phyloP scores from a whole-genome alignment of 1,140 invertebrate species.

The Dendroctonus ponderosae region DNA sequence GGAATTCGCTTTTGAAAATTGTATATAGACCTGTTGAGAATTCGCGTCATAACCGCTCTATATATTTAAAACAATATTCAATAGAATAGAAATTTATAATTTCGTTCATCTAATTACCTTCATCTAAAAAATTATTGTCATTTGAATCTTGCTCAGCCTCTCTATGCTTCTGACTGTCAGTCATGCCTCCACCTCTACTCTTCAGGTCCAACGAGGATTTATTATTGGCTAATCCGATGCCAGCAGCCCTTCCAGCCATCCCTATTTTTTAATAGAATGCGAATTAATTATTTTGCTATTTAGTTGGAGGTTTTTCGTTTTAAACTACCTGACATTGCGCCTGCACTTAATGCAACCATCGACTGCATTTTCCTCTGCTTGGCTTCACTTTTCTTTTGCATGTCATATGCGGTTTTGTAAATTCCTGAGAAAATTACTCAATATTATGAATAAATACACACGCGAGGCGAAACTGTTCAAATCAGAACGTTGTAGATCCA shows the following conservation, averaged over 20 bases:
- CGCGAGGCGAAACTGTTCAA: no score
- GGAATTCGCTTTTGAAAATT: no score
- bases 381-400: conserved; percentile 96
- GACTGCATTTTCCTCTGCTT: conserved; percentile 93
- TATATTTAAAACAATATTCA: not conserved
- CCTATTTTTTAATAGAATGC: conserved; percentile 50
- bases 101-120: not conserved
- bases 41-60: no score
- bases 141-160: conserved; percentile 12
- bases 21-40: no score
- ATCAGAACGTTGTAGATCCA: no score
- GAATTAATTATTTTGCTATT: not conserved
- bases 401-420: conserved; percentile 96
- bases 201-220: conserved; percentile 59
- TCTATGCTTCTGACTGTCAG: conserved; percentile 11
- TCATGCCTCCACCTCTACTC: not conserved
- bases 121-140: conserved; percentile 23
- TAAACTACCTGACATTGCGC: conserved; percentile 67
- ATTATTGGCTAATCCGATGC: conserved; percentile 79
- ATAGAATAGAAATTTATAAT: not conserved
- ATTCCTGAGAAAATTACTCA: conserved; percentile 57
- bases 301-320: not conserved
- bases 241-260: conserved; percentile 83
- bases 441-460: no score
- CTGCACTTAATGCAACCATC: conserved; percentile 85